Evolutionary conservation across 2,888 invertebrate species (phyloP), one percentile per base, ranked within the genome.

Genomic region (Melangyna quadrimaculata): DNA sequence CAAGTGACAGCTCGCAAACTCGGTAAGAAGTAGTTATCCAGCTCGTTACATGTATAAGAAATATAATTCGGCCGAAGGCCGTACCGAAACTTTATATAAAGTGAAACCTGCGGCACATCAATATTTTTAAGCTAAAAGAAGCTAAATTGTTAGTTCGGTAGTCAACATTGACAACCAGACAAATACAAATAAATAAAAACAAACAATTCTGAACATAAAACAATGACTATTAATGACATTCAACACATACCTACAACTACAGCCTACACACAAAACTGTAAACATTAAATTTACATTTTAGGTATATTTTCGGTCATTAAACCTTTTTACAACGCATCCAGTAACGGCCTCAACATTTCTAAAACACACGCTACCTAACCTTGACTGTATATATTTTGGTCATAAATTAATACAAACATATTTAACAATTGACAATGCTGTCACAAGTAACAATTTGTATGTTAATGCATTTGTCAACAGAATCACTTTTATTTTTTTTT

Each of bases 361-460:
- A 29, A 45, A 12, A n/a, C n/a, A n/a, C 5, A 9, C 1, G 0
- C 27, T 32, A 1, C 1, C 17, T 32, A 45, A 45, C 65, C 65
- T 65, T 65, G 65, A 32, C 12, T 19, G 12, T 29, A 17, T 29
- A 17, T 27, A 5, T 61, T 61, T 63, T 63, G 10, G 63, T 27
- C 12, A 17, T 45, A 29, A 63, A 45, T 63, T 29, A 17, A 45
- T 27, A 17, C 17, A 43, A 4, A 29, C 17, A 27, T 5, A 43
- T 10, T 10, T 57, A 35, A 35, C 3, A 24, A 43, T 63, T 29
- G 63, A 43, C 29, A 19, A 22, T 43, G 37, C 63, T 63, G 65
- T 19, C 45, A 45, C 45, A 65, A 65, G 65, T 19, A 14, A 65
- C 45, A 45, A 65, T 45, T 45, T 65, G 14, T 65, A 65, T 65